Base-by-base conservation (phyloP, 2,888 invertebrate species). In the Ophion costatus region DNA sequence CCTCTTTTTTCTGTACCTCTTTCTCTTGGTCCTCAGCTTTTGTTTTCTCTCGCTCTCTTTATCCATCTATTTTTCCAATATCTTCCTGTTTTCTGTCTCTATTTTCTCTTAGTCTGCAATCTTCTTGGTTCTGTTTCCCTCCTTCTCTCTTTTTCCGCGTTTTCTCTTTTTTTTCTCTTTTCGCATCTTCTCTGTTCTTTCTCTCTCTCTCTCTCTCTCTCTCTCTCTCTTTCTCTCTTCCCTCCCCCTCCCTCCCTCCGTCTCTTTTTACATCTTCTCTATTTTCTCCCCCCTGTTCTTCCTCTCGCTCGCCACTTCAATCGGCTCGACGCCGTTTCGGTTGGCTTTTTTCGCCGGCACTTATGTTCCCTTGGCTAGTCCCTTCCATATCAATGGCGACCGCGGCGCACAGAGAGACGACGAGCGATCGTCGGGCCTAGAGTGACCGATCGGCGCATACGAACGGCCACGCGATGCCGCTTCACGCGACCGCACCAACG, bases 271-370 rank as follows among this genome's bases (percentile, higher is more conserved):
- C 24, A 24, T 24, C 4, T 10, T 42, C 42, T 6, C 42, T 42
- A 9, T 42, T 4, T 4, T 4, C 42, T 4, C 10, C 42, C 10
- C 42, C 4, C 42, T 42, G 7, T 42, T 45, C 64, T 22, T 51
- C 20, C 71, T 69, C 67, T 76, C 79, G 79, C 70, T 63, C 71
- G 57, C 57, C 83, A 84, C 84, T 84, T 82, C 78, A 67, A 74
- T 83, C 74, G 76, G 78, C 80, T 84, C 78, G 73, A 82, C 22
- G 66, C 82, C 80, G 73, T 84, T 87, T 84, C 74, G 79, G 80
- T 86, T 80, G 84, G 85, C 78, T 85, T 86, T 85, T 84, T 85
- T 86, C 84, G 82, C 81, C 84, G 86, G 77, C 81, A 73, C 80
- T 70, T 74, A 67, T 69, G 73, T 77, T 56, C 42, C 42, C 42